Base-by-base conservation (phyloP, 2,113 vertebrate genomes). In the Alectura lathami region DNA sequence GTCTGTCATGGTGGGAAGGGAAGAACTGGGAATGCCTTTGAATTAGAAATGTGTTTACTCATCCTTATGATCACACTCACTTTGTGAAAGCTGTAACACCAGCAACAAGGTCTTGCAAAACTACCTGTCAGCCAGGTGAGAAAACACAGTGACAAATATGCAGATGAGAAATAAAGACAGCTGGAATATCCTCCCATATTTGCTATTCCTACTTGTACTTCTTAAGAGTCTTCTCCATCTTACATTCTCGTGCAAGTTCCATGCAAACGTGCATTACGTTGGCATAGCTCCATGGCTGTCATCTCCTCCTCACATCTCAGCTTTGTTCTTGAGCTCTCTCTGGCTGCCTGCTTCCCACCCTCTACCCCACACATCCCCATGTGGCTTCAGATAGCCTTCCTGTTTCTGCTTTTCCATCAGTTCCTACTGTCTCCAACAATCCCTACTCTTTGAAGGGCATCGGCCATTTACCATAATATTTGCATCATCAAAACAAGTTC, bases 211-310 rank as follows among this genome's bases (percentile, higher is more conserved):
- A 38, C 6, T 51, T 0, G 0, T 60, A 32, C 54, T 77, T 89
- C 42, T 36, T 56, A 26, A 53, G 18, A 10, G 6, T 14, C 91
- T 89, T 53, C 48, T 85, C 22, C 30, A 53, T 22, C 13, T 73
- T 34, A 36, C 3, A 12, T 36, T 83, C 20, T 79, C 3, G 2
- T 13, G 38, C 29, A 51, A 62, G 23, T 54, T 69, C 42, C 15
- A 63, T 1, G 1, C 30, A 53, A n/a, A 23, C 2, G 1, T 16
- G 11, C 7, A 8, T 29, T 87, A 12, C 3, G 4, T 18, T 32
- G 18, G 36, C 45, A 78, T 13, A 54, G 29, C 13, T 77, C 64
- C 40, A 27, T 17, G 38, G 29, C 40, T 84, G 32, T 18, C 26
- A 6, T 3, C 10, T 6, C 30, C 32, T 47, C 17, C 22, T 32